Evolutionary conservation across 2,797 vertebrate species (phyloP).

Genomic region (Balearica regulorum): DNA sequence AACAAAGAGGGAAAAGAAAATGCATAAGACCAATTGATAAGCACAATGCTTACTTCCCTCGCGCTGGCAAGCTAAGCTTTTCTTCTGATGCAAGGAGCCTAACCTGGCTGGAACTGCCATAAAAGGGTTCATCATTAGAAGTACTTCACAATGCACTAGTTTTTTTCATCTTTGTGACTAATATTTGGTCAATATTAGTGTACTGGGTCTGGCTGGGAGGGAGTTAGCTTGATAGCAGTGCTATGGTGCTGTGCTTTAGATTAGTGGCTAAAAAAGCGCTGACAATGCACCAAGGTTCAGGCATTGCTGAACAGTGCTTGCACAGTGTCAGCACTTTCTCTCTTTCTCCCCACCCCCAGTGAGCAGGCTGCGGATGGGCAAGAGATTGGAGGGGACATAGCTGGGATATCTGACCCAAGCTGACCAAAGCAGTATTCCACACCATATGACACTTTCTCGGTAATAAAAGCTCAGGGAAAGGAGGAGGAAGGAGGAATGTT

Average conservation of each 20-base stretch:
- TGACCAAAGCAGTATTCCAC: neutral
- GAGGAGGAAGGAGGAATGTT: neutral
- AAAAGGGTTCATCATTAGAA: neutral
- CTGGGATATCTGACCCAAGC: neutral
- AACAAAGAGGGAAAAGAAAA: neutral
- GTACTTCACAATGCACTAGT: neutral
- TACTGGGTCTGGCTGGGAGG: neutral
- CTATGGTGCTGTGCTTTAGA: neutral
- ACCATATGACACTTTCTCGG: neutral
- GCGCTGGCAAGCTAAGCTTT: neutral
- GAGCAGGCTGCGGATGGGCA: neutral
- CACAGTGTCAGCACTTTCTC: accelerated
- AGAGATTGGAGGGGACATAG: neutral
- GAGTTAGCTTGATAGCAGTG: neutral
- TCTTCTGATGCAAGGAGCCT: neutral
- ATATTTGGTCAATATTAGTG: neutral
- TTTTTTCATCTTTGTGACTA: neutral
- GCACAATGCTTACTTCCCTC: neutral
- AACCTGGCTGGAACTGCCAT: neutral
- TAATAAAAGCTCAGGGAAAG: neutral
- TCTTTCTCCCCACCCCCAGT: accelerated
- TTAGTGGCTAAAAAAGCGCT: neutral
- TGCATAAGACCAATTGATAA: neutral
- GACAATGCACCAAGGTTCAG: neutral
- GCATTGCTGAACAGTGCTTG: neutral